Evolutionary conservation across 1,140 invertebrate genomes (phyloP), one percentile per base, ranked within the genome.

Genomic region (Dermatophagoides farinae): DNA sequence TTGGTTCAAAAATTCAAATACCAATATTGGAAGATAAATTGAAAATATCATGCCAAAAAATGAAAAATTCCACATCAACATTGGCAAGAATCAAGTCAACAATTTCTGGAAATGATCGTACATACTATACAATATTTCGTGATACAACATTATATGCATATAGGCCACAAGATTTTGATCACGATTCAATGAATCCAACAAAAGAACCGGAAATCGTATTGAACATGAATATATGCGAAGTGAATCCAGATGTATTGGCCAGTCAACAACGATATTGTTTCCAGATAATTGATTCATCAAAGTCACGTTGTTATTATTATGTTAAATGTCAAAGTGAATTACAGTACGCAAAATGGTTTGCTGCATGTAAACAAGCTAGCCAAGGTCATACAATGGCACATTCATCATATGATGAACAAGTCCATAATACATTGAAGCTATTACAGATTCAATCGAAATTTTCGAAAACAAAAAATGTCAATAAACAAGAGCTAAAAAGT

Each of bases 331-430:
- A 93, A 65, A 82, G 83, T 66, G 93, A 98, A 72, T 83, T 89
- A 22, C 90, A 97, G 71, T 99, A 97, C 72, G 90, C 93, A 12
- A 86, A 85, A 69, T 99, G 95, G 95, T 88, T 98, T 84, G 90
- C 93, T 12, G 95, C 93, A 1, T 95, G 89, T 70, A 81, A 87
- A 64, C 74, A 98, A 55, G 95, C 90, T 0, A 81, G 91, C 5
- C 92, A 95, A 72, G 93, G 93, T 1, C 84, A 92, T 64, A 91
- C 79, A 39, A 77, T 82, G 75, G 93, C 93, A 0, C 93, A 97
- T 71, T 81, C 87, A 62, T 83, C 85, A 0, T 98, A 95, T 72
- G 86, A 90, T 47, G 78, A 78, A 18, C 95, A 99, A 75, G 88
- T 95, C 6, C 81, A 83, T 64, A 82, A 82, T 6, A 92, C 97